phyloP scores from a whole-genome alignment of 2,113 vertebrate genomes.

The Arizona elegans region DNA sequence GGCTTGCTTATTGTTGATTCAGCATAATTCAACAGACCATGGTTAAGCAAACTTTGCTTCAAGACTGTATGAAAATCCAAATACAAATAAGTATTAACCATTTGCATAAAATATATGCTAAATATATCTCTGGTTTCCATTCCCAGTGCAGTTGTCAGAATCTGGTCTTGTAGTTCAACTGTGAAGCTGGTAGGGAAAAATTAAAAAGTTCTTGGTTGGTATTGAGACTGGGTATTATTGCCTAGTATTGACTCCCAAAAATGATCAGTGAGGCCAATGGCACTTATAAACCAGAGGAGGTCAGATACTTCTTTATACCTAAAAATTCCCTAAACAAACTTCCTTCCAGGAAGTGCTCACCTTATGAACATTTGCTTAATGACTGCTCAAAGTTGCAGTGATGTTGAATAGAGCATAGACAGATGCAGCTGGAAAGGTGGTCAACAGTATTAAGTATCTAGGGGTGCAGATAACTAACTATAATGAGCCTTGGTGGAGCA shows the following conservation, averaged over 20 bases:
- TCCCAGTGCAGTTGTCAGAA: background rate
- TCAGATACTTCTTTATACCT: background rate
- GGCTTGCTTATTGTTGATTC: background rate
- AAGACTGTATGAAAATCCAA: background rate
- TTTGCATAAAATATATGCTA: background rate
- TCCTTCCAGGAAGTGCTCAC: background rate
- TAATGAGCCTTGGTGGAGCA: too few relatives aligned
- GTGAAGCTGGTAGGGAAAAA: background rate
- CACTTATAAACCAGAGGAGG: background rate
- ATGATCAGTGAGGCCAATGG: background rate
- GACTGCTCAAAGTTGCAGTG: background rate
- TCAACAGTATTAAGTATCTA: too few relatives aligned
- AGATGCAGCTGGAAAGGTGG: too few relatives aligned
- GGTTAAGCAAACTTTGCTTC: background rate
- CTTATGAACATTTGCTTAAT: background rate
- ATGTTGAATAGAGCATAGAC: background rate
- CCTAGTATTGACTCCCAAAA: background rate
- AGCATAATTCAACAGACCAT: background rate
- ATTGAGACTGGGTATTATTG: background rate
- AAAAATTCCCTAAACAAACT: background rate
- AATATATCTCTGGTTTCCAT: background rate
- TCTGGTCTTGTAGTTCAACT: background rate
- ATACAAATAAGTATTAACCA: background rate
- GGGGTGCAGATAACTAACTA: too few relatives aligned
- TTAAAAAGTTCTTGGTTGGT: background rate